Evolutionary conservation across 1,140 invertebrate species (phyloP).

Genomic region (Eumeta japonica): DNA sequence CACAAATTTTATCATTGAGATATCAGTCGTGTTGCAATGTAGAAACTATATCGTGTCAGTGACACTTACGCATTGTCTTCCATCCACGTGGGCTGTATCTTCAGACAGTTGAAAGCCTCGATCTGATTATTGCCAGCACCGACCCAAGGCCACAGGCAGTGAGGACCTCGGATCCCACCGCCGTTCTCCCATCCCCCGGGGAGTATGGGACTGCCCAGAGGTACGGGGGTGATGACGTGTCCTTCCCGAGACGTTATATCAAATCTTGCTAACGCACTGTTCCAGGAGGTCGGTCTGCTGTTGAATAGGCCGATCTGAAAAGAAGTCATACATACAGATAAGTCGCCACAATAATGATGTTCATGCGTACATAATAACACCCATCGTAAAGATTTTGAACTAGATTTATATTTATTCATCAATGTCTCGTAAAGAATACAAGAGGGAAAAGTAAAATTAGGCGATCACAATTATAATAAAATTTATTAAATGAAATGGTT

Average conservation of each 20-base stretch:
- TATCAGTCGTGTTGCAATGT: too few species aligned
- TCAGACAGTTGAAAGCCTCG: conserved; percentile 35
- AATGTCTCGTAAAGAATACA: too few species aligned
- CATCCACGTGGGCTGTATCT: conserved; percentile 52
- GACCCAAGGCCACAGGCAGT: conserved; percentile 45
- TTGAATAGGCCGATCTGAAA: conserved; percentile 42
- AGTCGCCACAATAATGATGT: too few species aligned
- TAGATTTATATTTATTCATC: too few species aligned
- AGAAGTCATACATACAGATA: too few species aligned
- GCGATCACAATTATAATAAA: too few species aligned
- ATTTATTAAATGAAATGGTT: too few species aligned
- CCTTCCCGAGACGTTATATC: conserved; percentile 21
- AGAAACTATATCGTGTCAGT: neutral
- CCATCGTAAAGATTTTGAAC: too few species aligned
- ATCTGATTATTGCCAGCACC: conserved; percentile 33
- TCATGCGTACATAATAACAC: too few species aligned
- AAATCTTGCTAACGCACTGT: conserved; percentile 23
- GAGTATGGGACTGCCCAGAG: conserved; percentile 26
- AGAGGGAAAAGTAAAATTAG: too few species aligned
- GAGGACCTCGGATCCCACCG: conserved; percentile 26
- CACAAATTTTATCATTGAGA: too few species aligned
- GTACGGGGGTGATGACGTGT: conserved; percentile 27
- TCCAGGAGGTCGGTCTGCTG: conserved; percentile 27
- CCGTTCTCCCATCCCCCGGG: conserved; percentile 37
- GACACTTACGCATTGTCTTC: conserved; percentile 39